A percentile compares a stretch with the other conserved stretches of the same genome.
Conservation (phyloP, 2,797 vertebrate species). For the Dallia pectoralis region DNA sequence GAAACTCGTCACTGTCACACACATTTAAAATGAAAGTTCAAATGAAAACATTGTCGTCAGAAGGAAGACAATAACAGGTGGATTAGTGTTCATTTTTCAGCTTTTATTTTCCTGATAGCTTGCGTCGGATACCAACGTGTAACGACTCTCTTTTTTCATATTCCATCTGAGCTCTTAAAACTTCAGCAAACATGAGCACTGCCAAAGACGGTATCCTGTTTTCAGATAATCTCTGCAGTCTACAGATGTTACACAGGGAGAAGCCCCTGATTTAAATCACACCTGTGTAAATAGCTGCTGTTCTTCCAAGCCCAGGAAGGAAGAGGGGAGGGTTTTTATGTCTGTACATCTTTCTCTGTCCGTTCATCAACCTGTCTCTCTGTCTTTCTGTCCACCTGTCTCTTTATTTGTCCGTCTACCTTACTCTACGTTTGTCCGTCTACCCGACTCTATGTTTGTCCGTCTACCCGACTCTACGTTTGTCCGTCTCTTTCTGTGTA, state of each 20-base stretch:
- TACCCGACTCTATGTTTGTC: too few species aligned
- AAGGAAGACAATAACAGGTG: slow-evolving; percentile 1
- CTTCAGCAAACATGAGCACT: slow-evolving; percentile 40
- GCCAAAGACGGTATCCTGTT: slow-evolving; percentile 62
- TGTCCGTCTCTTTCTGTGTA: not conserved
- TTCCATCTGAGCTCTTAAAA: slow-evolving; percentile 49
- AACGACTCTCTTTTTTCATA: slow-evolving; percentile 41
- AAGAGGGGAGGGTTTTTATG: slow-evolving; percentile 17
- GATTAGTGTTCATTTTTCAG: slow-evolving; percentile 11
- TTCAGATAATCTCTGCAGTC: slow-evolving; percentile 43
- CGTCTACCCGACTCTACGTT: too few species aligned
- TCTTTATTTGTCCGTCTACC: too few species aligned
- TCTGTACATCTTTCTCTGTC: not conserved
- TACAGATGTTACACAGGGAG: slow-evolving; percentile 51
- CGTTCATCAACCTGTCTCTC: not conserved
- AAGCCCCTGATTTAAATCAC: slow-evolving; percentile 59
- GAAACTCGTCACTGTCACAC: slow-evolving; percentile 37
- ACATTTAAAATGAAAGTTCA: too few species aligned
- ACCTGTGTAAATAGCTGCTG: slow-evolving; percentile 68
- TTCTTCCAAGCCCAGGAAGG: slow-evolving; percentile 32
- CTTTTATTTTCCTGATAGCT: not conserved
- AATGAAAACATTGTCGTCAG: slow-evolving; percentile 5
- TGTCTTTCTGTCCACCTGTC: not conserved
- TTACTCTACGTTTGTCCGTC: too few species aligned
- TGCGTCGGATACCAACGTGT: not conserved